Evolutionary conservation across 2,113 vertebrate genomes (phyloP), one percentile per base, ranked within the genome.

Genomic region (Corythornis madagascariensis): DNA sequence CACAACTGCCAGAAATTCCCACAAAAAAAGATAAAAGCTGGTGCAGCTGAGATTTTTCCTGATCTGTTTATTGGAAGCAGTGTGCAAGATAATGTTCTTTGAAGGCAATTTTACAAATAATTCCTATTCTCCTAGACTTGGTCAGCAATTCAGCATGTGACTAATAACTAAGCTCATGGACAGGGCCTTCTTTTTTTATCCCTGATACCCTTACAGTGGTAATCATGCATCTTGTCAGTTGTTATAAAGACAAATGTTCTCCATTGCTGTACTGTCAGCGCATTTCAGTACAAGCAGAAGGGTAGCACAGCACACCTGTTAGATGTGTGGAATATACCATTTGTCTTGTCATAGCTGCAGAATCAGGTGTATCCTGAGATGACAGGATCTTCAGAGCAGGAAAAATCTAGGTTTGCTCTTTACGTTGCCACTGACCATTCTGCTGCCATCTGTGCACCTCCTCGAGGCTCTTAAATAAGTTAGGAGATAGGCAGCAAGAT

Each of bases 211-310:
- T 96, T 96, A 97, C 94, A 96, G 94, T n/a, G 45, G 97, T 98
- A 97, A 98, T 98, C 97, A 97, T 97, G 94, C 96, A 82, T 96
- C 95, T 95, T 97, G 97, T 97, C 98, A 97, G 94, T 92, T 93
- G 90, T 97, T 98, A 94, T 87, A 96, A 96, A 98, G 97, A 98
- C 96, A 88, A 95, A 94, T 94, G 92, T 76, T 96, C 95, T 84
- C 96, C 94, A 95, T 96, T 97, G 97, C 96, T 88, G 90, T 97
- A 94, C 95, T 97, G 97, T 97, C 97, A 97, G 94, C 76, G 79
- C 83, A 90, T 97, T 96, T 96, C 97, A 96, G 93, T 26, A 81
- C 59, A 88, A 96, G 94, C 94, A 92, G 94, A 96, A 94, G 31
- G 24, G 87, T 21, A 94, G 60, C 89, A 96, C 61, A 80, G 96